These are phyloP conservation scores for Papio anubis DNA, from an alignment of 2,113 vertebrate species.

Conservation along the genomic window DNA sequence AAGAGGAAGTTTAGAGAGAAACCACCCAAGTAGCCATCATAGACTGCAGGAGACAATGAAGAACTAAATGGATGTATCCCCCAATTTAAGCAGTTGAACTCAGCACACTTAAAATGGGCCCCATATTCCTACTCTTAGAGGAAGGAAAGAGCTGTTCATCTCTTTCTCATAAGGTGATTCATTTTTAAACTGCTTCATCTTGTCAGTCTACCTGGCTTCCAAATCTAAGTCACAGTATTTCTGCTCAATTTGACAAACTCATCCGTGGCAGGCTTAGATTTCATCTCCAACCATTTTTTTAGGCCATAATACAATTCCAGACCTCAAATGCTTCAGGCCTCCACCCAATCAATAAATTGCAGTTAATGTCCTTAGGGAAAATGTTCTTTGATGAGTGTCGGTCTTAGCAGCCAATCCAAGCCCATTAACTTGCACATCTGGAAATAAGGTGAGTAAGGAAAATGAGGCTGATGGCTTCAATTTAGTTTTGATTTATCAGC, in stretches of 20 bases:
- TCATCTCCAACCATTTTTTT: slow-evolving; percentile 60
- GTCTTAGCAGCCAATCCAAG: slow-evolving; percentile 84
- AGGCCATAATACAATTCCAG: slow-evolving; percentile 78
- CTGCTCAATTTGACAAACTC: slow-evolving; percentile 44
- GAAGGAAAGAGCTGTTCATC: slow-evolving; percentile 40
- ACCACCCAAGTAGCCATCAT: background rate
- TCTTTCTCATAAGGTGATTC: slow-evolving; percentile 42
- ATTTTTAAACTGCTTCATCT: slow-evolving; percentile 54
- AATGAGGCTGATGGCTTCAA: slow-evolving; percentile 85
- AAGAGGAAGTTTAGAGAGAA: background rate
- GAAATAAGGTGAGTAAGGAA: slow-evolving; percentile 84
- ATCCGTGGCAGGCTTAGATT: slow-evolving; percentile 72
- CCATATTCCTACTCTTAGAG: background rate
- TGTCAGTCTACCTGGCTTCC: slow-evolving; percentile 38
- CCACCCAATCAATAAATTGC: slow-evolving; percentile 85
- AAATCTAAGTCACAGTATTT: slow-evolving; percentile 54
- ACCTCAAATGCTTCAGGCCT: slow-evolving; percentile 79
- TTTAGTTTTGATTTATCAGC: slow-evolving; percentile 86
- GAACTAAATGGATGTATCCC: background rate
- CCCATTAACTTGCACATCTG: slow-evolving; percentile 86
- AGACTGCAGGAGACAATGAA: background rate
- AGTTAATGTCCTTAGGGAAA: slow-evolving; percentile 82
- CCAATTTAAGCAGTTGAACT: background rate
- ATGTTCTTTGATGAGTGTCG: slow-evolving; percentile 85
- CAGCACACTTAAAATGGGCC: background rate